Evolutionary conservation across 2,888 invertebrate genomes (phyloP), one percentile per base, ranked within the genome.

Genomic region (Elmis aenea): DNA sequence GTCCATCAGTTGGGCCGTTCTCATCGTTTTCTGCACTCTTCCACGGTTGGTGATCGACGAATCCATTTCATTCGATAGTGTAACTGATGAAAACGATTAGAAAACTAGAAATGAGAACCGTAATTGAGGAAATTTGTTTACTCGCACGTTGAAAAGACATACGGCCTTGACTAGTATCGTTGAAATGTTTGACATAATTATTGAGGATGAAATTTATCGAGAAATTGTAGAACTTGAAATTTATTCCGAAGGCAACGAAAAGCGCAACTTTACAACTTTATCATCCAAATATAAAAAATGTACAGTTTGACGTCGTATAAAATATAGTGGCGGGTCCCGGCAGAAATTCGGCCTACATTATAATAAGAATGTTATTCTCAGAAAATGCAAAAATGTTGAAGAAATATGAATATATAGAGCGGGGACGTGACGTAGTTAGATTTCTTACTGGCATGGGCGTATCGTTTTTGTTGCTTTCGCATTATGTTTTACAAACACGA

Each of bases 311-410:
- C 34, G 28, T 39, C 26, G 20, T 13, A 39, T 39, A 33, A 39
- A 33, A 30, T 39, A 39, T 39, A 39, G 18, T 18, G 5, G 18
- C 18, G 18, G 18, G 5, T 18, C 18, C 8, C 18, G 18, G 18
- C 18, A 18, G 18, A 8, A 18, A 18, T 18, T 18, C 18, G 18
- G 41, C 46, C 48, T 48, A 50, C 45, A 46, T 46, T 50, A 46
- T 50, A 50, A 50, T 50, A 50, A 46, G 48, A 46, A 50, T 46
- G 48, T 50, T 50, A 50, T 50, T 50, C 40, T 9, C 23, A 47
- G 46, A n/a, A n/a, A n/a, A 46, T 42, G 38, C 36, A 48, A 47
- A 45, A 51, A 50, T 47, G 48, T 45, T 48, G 45, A 51, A n/a
- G n/a, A n/a, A 49, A 49, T 45, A 50, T 45, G 48, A 42, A 48